Base-by-base conservation (phyloP, 2,113 vertebrate genomes). In the Mesitornis unicolor region DNA sequence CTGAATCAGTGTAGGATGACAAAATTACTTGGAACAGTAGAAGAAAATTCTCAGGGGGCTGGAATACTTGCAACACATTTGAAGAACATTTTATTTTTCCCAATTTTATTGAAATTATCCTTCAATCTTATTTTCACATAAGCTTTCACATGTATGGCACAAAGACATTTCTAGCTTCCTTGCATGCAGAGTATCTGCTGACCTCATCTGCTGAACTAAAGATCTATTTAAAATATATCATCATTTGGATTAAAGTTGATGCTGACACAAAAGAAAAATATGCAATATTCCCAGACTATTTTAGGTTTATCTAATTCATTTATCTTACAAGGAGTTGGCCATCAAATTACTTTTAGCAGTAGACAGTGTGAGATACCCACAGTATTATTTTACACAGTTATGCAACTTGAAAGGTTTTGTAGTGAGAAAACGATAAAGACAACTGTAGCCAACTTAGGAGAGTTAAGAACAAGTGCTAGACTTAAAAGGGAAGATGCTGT, bases 261-360 rank as follows among this genome's bases (percentile, higher is more conserved):
- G 87, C 24, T 68, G 31, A 73, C 15, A 26, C n/a, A n/a, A 56
- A 85, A 63, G 1, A 64, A 51, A 79, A 77, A 10, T 11, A 59
- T 14, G 16, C 19, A 59, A 40, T 75, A 74, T n/a, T 48, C 13
- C 6, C 0, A 0, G 25, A 47, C 42, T 60, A 35, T 38, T 79
- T 79, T 50, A 82, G 28, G 33, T 12, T 20, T 76, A 50, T 59
- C 12, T 42, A 50, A 74, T 75, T 82, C 3, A 64, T 19, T 54
- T 35, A 83, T 43, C 59, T 67, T 17, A 17, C 19, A 20, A 33
- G 29, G 63, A 65, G 29, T 4, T 51, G 15, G 38, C 10, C 35
- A 73, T 24, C 8, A 1, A 75, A 82, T 35, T 67, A 42, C 33
- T 75, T 65, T 71, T 25, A 67, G 70, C 29, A 73, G 43, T 7